Evolutionary conservation across 2,888 invertebrate genomes (phyloP).

Genomic region (Corbicula japonica): DNA sequence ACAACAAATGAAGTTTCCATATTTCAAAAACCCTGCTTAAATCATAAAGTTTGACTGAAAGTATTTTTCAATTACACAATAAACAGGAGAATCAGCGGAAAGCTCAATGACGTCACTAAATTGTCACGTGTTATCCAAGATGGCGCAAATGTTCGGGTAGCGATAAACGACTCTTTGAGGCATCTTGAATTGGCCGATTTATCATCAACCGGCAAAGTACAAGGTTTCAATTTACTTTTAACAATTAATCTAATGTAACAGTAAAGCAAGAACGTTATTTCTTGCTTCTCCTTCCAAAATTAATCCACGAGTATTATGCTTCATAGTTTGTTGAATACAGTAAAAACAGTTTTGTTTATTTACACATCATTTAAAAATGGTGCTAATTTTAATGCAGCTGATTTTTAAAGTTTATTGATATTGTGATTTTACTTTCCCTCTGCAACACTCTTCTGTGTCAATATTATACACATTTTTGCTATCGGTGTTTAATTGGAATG

Average conservation of each 20-base stretch:
- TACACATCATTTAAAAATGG: background rate
- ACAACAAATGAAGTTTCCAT: background rate
- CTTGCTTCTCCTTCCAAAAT: background rate
- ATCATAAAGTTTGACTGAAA: too few species aligned
- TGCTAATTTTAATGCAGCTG: background rate
- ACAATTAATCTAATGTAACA: too few species aligned
- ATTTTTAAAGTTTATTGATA: too few species aligned
- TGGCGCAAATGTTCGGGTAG: background rate
- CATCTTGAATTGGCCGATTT: conserved; percentile 9
- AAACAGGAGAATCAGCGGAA: conserved; percentile 1
- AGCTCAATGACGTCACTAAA: background rate
- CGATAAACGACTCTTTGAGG: background rate
- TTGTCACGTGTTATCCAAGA: background rate
- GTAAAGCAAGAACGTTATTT: too few species aligned
- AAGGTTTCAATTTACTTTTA: too few species aligned
- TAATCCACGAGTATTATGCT: background rate
- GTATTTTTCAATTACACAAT: background rate
- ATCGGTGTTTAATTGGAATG: background rate
- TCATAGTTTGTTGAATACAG: background rate
- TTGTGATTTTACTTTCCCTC: too few species aligned
- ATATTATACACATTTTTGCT: background rate
- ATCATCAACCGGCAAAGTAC: background rate
- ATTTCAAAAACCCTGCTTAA: background rate
- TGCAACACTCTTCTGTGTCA: too few species aligned
- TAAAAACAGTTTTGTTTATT: background rate